Base-by-base conservation (phyloP, 1,140 invertebrate species). In the Diprion similis region DNA sequence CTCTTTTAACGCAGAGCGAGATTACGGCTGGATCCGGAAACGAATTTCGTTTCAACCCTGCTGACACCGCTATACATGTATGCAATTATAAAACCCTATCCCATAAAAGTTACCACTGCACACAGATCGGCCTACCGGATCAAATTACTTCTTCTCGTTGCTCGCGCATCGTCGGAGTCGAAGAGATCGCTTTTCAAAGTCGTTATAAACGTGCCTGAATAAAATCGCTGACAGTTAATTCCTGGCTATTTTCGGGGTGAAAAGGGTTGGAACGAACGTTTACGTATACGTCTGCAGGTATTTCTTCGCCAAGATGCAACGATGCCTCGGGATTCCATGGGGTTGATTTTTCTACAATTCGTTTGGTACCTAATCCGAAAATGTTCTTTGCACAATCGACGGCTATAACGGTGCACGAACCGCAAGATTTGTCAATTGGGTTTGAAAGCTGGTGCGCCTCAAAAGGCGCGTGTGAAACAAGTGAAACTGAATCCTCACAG, bases 1-100 rank as follows among this genome's bases (percentile, higher is more conserved):
- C 79, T 82, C 78, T 82, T 73, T 66, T 17, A 64, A 64, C 46
- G 24, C 10, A 7, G 72, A 46, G 59, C 69, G 15, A 59, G 51
- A 51, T 51, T 51, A 51, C 15, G 48, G 48, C 15, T 51, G 48
- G 15, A 51, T 10, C 48, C 15, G 10, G 48, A 10, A 15, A 51
- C 48, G 10, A 59, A 59, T 59, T 15, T 59, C 4, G 51, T 59
- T 59, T 59, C 4, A 59, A 9, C 9, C 51, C 11, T 8, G 51
- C n/a, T 59, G 51, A 59, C 51, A 59, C n/a, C 51, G 51, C 24
- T 37, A 2, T 37, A 37, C 24, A 1, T 37, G 9, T 59, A 59
- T 59, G 51, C 51, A 59, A 59, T 59, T 59, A 59, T 9, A 59
- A 59, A 1, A 59, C 51, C 51, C 1, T 7, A 59, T 59, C 51